Evolutionary conservation across 2,113 vertebrate species (phyloP), one percentile per base, ranked within the genome.

Genomic region (Malurus cyaneus): DNA sequence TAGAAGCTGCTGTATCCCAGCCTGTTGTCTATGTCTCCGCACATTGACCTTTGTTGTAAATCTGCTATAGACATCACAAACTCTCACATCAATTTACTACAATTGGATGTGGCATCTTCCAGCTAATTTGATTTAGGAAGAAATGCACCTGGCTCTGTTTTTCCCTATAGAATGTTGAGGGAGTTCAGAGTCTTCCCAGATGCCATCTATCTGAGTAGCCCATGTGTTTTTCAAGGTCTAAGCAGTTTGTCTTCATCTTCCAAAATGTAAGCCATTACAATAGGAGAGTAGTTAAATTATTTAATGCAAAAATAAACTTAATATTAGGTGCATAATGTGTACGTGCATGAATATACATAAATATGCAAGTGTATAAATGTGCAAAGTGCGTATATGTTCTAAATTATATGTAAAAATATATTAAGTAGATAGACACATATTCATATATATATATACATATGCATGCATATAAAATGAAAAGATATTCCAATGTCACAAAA

Each of bases 61-160:
- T 98, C 98, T 98, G 98, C 98, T 97, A 98, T 98, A 99, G 98
- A 99, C 99, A 99, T 99, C 99, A 99, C 99, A 99, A 98, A 99
- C 99, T 99, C 99, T 99, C 99, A 99, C 99, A 99, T 99, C 99
- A 99, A 99, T 99, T 99, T 99, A 98, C 98, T 97, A 98, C 99
- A 99, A 99, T 99, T 99, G 99, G 99, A 99, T 99, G 99, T 99
- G 99, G 99, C 99, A 99, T 99, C 99, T 99, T 98, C 98, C 98
- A 97, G 98, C 98, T 99, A 99, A 99, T 99, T 99, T 98, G 97
- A 99, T 99, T 99, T 99, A 98, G 98, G 98, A 98, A 99, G 98
- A 99, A 99, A 99, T 99, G 99, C 99, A 99, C 99, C 99, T 99
- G 99, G 99, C 99, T 99, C 99, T 99, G 98, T 98, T 99, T 98